Evolutionary conservation across 2,797 vertebrate species (phyloP).

Genomic region (Galago senegalensis): DNA sequence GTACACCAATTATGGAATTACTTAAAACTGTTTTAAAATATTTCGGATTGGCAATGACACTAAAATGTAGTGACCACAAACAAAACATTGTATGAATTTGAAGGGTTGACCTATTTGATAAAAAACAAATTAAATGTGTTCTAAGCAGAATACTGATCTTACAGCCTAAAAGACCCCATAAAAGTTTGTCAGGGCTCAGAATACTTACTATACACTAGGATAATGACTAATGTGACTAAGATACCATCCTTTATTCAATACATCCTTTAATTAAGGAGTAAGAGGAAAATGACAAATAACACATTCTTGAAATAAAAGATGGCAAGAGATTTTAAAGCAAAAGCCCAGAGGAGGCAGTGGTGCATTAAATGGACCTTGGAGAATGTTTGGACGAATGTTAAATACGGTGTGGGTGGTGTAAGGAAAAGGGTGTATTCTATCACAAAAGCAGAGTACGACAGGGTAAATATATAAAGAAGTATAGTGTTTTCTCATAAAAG

Average conservation of each 20-base stretch:
- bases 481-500: conserved; percentile 70
- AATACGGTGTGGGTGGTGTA: background rate
- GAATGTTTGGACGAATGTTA: background rate
- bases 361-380: background rate
- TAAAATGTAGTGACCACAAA: background rate
- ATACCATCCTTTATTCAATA: background rate
- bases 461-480: background rate
- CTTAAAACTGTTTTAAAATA: background rate
- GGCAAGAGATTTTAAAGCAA: background rate
- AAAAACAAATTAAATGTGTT: background rate
- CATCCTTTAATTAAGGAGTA: background rate
- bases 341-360: background rate
- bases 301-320: conserved; percentile 21
- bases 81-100: background rate
- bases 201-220: background rate
- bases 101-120: background rate
- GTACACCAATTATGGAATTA: background rate
- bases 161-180: background rate
- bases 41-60: background rate
- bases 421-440: background rate
- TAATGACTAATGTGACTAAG: background rate
- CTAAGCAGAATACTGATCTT: background rate
- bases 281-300: conserved; percentile 20
- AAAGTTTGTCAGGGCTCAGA: background rate
- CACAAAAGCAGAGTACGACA: background rate